A percentile compares a stretch with the other conserved stretches of the same genome.
These are phyloP conservation scores for Hycleus phaleratus DNA, from an alignment of 1,140 invertebrate species.

Conservation along the genomic window DNA sequence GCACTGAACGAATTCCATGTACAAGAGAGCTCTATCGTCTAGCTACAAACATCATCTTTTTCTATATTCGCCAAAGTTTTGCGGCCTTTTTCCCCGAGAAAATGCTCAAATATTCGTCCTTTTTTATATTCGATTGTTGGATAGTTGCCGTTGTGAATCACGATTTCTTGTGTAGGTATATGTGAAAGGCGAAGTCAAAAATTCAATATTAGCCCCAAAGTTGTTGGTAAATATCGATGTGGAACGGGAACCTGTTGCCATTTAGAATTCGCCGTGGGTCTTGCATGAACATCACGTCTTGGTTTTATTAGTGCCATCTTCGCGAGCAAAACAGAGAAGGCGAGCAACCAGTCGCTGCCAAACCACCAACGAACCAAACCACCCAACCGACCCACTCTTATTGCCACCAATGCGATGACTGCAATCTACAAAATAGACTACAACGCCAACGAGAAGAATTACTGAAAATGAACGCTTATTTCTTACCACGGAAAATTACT, in stretches of 20 bases:
- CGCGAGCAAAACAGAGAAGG: conserved; percentile 13
- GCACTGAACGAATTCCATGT: background rate
- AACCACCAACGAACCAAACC: background rate
- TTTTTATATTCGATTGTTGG: background rate
- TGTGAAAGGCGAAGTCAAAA: conserved; percentile 9
- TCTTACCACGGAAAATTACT: conserved; percentile 4
- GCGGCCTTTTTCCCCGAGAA: no score
- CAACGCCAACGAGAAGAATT: conserved; percentile 15
- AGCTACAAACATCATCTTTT: background rate
- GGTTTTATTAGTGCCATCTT: conserved; percentile 36
- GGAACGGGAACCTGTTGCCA: conserved; percentile 29
- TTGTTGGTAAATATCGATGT: conserved; percentile 24
- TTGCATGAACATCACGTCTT: conserved; percentile 33
- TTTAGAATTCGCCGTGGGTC: conserved; percentile 28
- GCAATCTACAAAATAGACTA: conserved; percentile 31
- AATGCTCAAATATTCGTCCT: background rate
- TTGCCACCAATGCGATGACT: conserved; percentile 1
- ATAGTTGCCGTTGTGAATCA: background rate
- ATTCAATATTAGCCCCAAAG: conserved; percentile 23
- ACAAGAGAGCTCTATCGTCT: background rate
- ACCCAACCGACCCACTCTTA: no score
- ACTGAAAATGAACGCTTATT: conserved; percentile 6
- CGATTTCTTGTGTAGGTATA: conserved; percentile 5
- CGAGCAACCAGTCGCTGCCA: conserved; percentile 29
- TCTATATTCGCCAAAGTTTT: background rate